Evolutionary conservation across 1,140 invertebrate genomes (phyloP), one percentile per base, ranked within the genome.

Genomic region (Drosophila orena): DNA sequence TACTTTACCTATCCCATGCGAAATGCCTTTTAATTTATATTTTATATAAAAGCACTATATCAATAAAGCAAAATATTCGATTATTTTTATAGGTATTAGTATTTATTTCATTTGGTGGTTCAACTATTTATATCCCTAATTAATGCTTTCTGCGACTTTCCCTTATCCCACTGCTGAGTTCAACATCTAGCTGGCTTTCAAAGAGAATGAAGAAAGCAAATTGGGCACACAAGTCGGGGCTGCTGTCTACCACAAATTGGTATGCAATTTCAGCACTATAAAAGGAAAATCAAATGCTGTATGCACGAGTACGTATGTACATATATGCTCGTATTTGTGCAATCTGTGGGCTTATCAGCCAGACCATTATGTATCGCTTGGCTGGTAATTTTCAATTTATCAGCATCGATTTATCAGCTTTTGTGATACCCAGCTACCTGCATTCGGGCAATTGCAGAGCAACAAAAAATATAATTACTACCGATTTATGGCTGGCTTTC

Each of bases 351-450:
- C 46, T 53, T 44, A 58, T 58, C 56, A 30, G 24, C 43, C 56
- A 6, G 43, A 17, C 56, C 56, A 70, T 64, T 70, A 34, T 43
- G 30, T 69, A 59, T 50, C 42, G 27, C 30, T 47, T 65, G 64
- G 56, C 59, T 35, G 57, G 80, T 84, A 89, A 85, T 89, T 89
- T 89, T 66, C 85, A 88, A 90, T 89, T 84, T 89, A 89, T 89
- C 84, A 68, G 61, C 69, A 58, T 60, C 65, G 80, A 89, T 89
- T 89, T 89, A 89, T 90, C 84, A 84, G 58, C 55, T 57, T 69
- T 83, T 79, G 52, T 74, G 17, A 58, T 58, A 24, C 17, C 38
- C 40, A 37, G 64, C 65, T 75, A 62, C 43, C 49, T 52, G 64
- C 47, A 65, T 44, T 58, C 22, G 59, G 35, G 65, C 62, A 81